These are phyloP conservation scores for Silurus aristotelis DNA, from an alignment of 2,797 vertebrate genomes.

Conservation along the genomic window DNA sequence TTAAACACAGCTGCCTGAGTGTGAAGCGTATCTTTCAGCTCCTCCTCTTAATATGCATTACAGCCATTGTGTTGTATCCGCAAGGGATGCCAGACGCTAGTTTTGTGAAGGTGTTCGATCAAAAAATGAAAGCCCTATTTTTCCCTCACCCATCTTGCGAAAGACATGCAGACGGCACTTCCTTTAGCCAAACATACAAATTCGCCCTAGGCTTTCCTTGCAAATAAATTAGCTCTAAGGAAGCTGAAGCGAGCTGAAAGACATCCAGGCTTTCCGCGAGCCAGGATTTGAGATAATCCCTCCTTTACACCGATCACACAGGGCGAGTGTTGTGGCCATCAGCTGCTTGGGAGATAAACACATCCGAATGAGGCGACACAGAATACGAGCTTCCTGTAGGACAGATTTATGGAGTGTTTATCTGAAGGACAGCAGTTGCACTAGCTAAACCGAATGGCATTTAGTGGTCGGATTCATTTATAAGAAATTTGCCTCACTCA, in stretches of 20 bases:
- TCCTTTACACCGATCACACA: constrained; percentile 57
- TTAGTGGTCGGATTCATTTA: not conserved
- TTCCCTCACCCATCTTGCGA: constrained; percentile 55
- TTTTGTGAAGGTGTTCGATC: constrained; percentile 53
- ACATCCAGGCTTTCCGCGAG: constrained; percentile 32
- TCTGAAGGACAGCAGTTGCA: constrained; percentile 27
- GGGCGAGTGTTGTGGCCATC: constrained; percentile 55
- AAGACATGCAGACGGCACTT: constrained; percentile 27
- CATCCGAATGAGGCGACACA: constrained; percentile 47
- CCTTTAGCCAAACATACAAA: constrained; percentile 53
- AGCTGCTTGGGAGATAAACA: constrained; percentile 54
- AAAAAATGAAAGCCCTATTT: constrained; percentile 53
- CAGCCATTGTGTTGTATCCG: constrained; percentile 44
- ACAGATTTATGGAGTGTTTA: constrained; percentile 37
- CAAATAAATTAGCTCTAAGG: constrained; percentile 46
- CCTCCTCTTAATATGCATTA: constrained; percentile 66
- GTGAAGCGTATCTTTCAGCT: constrained; percentile 65
- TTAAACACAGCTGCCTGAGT: constrained; percentile 66
- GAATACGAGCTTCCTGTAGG: constrained; percentile 46
- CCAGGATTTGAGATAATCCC: constrained; percentile 54
- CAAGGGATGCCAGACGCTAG: constrained; percentile 41
- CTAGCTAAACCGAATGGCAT: constrained; percentile 21
- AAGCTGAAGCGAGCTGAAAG: constrained; percentile 53
- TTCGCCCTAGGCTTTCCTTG: constrained; percentile 33
- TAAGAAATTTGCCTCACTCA: constrained; percentile 1